Percentiles rank a stretch among this genome's conserved stretches.
These are phyloP conservation scores for Platycnemis pennipes DNA, from an alignment of 2,888 invertebrate species.

Conservation along the genomic window DNA sequence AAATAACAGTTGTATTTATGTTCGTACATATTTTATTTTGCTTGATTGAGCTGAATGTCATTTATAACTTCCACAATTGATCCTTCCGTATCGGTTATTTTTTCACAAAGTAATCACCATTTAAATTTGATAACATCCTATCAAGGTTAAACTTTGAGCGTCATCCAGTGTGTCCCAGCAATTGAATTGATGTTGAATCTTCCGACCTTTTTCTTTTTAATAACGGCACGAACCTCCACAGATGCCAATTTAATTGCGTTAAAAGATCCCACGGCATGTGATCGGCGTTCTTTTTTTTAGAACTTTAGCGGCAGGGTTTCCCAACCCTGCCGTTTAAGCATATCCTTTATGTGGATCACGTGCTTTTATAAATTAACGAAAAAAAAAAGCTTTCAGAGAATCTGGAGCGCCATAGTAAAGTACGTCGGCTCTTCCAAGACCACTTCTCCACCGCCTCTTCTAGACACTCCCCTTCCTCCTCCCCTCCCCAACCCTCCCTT, in stretches of 20 bases:
- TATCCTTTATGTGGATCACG: background rate
- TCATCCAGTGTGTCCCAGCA: background rate
- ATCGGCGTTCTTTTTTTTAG: background rate
- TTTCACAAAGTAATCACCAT: too few relatives aligned
- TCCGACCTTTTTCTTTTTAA: too few relatives aligned
- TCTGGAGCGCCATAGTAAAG: background rate
- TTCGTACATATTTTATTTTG: too few relatives aligned
- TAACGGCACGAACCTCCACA: background rate
- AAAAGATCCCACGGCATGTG: constrained; percentile 13
- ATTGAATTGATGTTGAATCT: background rate
- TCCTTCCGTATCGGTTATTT: background rate
- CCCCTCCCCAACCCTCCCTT: background rate
- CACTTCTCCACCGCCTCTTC: background rate
- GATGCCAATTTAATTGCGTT: constrained; percentile 2
- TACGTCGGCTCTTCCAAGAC: background rate
- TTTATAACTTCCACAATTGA: too few relatives aligned
- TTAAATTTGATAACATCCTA: background rate
- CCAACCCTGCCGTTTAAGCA: background rate
- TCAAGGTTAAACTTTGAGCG: background rate
- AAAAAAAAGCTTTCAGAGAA: background rate
- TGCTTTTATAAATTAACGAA: background rate
- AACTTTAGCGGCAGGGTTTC: background rate
- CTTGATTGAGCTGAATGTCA: too few relatives aligned
- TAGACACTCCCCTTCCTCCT: background rate
- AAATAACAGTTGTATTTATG: too few relatives aligned